Evolutionary conservation across 2,797 vertebrate species (phyloP).

Genomic region (Chelon labrosus): DNA sequence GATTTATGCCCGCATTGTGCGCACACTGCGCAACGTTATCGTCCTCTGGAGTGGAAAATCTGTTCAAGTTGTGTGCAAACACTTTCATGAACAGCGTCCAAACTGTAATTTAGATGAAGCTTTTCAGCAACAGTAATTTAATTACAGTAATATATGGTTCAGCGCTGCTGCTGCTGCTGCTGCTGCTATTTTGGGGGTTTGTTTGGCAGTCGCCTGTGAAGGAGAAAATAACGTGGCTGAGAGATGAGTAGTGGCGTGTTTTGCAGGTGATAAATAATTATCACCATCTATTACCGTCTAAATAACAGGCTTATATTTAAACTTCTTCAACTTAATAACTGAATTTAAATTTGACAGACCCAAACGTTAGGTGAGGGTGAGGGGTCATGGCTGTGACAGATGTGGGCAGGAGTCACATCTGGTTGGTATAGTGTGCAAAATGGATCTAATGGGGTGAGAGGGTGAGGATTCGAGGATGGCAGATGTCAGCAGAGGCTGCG

Average conservation of each 20-base stretch:
- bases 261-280: not conserved
- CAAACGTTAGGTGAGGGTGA: constrained; percentile 12
- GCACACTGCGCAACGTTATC: constrained; percentile 39
- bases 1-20: constrained; percentile 56
- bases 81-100: constrained; percentile 31
- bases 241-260: constrained; percentile 8
- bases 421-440: constrained; percentile 59
- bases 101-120: constrained; percentile 50
- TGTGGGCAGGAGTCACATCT: constrained; percentile 73
- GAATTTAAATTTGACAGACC: constrained; percentile 8
- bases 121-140: constrained; percentile 48
- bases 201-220: constrained; percentile 16
- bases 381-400: constrained; percentile 61
- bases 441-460: constrained; percentile 70
- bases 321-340: not conserved
- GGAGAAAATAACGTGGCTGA: constrained; percentile 12
- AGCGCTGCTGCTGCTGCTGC: constrained; percentile 14
- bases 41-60: constrained; percentile 40
- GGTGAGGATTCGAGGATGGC: constrained; percentile 70
- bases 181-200: constrained; percentile 25
- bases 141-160: constrained; percentile 33
- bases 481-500: constrained; percentile 74
- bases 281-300: constrained; percentile 1
- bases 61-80: constrained; percentile 32
- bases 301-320: constrained; percentile 18